phyloP scores from a whole-genome alignment of 2,797 vertebrate species.

The Alosa sapidissima region DNA sequence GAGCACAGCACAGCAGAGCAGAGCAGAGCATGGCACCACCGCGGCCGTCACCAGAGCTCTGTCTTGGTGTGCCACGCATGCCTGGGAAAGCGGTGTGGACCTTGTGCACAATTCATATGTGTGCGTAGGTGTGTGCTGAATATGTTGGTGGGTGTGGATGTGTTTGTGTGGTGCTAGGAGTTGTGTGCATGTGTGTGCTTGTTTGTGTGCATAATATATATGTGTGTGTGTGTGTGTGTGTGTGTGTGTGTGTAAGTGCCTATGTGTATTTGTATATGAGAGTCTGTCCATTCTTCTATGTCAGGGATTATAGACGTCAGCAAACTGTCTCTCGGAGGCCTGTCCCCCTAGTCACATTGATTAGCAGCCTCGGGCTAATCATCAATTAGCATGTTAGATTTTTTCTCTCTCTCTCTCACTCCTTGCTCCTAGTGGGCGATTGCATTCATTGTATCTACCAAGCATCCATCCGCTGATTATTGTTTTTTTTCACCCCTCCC shows the following conservation, averaged over 20 bases:
- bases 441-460: conserved; percentile 55
- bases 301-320: conserved; percentile 27
- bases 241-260: not conserved
- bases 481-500: conserved; percentile 36
- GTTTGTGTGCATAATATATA: conserved; percentile 6
- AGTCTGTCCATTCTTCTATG: conserved; percentile 28
- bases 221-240: not conserved
- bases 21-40: too few species aligned
- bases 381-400: conserved; percentile 52
- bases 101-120: conserved; percentile 39
- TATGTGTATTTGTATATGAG: conserved; percentile 33
- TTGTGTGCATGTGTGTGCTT: not conserved
- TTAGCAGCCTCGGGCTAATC: conserved; percentile 51
- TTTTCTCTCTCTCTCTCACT: conserved; percentile 39
- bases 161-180: not conserved
- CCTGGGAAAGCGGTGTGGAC: conserved; percentile 37
- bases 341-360: conserved; percentile 47
- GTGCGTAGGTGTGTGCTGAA: not conserved
- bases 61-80: conserved; percentile 59
- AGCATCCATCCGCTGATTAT: conserved; percentile 49
- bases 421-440: conserved; percentile 44
- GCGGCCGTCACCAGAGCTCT: conserved; percentile 71
- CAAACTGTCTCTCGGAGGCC: conserved; percentile 47
- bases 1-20: conserved; percentile 63
- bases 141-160: not conserved